phyloP scores from a whole-genome alignment of 1,140 invertebrate genomes.

The Aethina tumida region DNA sequence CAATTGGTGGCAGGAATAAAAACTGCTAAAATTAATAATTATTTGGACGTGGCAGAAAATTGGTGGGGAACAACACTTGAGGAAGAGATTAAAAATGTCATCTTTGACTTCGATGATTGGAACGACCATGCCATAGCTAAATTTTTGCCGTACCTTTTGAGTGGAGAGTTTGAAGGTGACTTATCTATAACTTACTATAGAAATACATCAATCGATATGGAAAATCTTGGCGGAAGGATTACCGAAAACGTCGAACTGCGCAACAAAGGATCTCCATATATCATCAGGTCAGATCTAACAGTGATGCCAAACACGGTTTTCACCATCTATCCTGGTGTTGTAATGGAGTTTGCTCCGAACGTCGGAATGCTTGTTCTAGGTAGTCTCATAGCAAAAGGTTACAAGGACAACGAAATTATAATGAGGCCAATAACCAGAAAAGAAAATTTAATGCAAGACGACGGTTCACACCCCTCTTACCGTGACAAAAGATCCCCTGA shows the following conservation, averaged over 20 bases:
- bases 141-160: slow-evolving; percentile 78
- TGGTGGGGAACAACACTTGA: slow-evolving; percentile 87
- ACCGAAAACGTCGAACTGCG: slow-evolving; percentile 60
- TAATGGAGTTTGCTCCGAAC: slow-evolving; percentile 90
- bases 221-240: slow-evolving; percentile 77
- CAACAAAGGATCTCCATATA: slow-evolving; percentile 60
- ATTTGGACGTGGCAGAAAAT: slow-evolving; percentile 82
- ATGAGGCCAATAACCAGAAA: slow-evolving; percentile 60
- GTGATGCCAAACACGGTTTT: slow-evolving; percentile 89
- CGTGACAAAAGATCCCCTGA: slow-evolving; percentile 39
- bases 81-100: slow-evolving; percentile 63
- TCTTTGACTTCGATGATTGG: slow-evolving; percentile 99
- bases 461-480: slow-evolving; percentile 5
- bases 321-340: slow-evolving; percentile 80
- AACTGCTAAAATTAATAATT: slow-evolving; percentile 79
- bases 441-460: slow-evolving; percentile 36
- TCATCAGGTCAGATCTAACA: slow-evolving; percentile 85
- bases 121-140: slow-evolving; percentile 92
- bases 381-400: slow-evolving; percentile 75
- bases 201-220: slow-evolving; percentile 44
- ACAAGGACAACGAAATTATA: slow-evolving; percentile 65
- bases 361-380: slow-evolving; percentile 95
- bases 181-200: slow-evolving; percentile 58
- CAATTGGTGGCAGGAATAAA: slow-evolving; percentile 86
- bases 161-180: slow-evolving; percentile 62